phyloP scores from a whole-genome alignment of 2,113 vertebrate genomes.

The Bufo gargarizans region DNA sequence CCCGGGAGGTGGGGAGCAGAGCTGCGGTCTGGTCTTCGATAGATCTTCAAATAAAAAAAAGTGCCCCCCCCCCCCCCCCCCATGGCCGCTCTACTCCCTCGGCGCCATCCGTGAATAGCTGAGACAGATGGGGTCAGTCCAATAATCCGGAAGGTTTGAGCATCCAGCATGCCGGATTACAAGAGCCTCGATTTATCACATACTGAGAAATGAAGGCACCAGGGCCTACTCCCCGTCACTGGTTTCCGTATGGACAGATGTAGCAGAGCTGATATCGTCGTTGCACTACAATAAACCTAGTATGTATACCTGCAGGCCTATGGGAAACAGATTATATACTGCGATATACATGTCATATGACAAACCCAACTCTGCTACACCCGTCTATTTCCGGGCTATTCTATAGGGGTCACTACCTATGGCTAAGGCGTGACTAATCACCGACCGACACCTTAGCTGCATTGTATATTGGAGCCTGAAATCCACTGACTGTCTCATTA shows the following conservation, averaged over 20 bases:
- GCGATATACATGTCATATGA: too few species aligned
- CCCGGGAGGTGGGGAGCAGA: neutral
- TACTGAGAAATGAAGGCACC: too few species aligned
- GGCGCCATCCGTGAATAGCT: neutral
- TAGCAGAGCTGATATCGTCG: neutral
- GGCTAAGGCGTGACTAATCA: too few species aligned
- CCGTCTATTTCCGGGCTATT: too few species aligned
- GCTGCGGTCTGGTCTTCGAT: neutral
- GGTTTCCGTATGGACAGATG: neutral
- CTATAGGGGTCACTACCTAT: too few species aligned
- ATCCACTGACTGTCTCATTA: too few species aligned
- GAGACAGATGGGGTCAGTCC: neutral
- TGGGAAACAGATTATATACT: neutral
- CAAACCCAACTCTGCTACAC: too few species aligned
- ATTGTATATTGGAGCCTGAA: too few species aligned
- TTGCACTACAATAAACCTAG: neutral
- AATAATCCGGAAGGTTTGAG: too few species aligned
- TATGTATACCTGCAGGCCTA: neutral
- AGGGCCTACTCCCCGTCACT: too few species aligned
- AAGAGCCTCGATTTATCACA: neutral
- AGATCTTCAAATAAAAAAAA: too few species aligned
- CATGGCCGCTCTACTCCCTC: neutral
- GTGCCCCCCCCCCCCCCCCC: neutral
- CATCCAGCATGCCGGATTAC: neutral
- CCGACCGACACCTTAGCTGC: too few species aligned